A percentile compares a stretch with the other conserved stretches of the same genome.
phyloP scores from a whole-genome alignment of 2,888 invertebrate genomes.

The Agelastica alni region DNA sequence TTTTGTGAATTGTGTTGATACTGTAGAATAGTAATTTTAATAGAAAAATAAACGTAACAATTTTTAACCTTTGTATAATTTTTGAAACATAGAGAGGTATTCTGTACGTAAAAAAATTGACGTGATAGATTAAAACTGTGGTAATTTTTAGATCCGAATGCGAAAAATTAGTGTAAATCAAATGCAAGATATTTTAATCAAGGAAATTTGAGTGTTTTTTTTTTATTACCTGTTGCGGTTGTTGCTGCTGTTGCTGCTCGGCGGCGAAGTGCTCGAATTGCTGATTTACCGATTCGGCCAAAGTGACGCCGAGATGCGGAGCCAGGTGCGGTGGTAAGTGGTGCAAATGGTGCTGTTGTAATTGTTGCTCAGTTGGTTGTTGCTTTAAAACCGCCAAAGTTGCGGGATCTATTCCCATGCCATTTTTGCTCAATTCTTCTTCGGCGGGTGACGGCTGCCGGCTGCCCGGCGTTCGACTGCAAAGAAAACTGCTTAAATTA shows the following conservation, averaged over 20 bases:
- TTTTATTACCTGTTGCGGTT: conserved; percentile 44
- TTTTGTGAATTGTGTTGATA: too few species aligned
- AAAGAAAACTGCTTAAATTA: conserved; percentile 45
- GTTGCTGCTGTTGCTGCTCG: conserved; percentile 44
- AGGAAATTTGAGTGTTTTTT: too few species aligned
- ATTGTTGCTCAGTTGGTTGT: conserved; percentile 57
- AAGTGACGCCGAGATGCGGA: conserved; percentile 56
- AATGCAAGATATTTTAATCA: too few species aligned
- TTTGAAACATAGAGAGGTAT: too few species aligned
- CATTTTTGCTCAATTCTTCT: conserved; percentile 71
- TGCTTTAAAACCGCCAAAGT: conserved; percentile 59
- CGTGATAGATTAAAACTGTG: too few species aligned
- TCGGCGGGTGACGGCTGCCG: conserved; percentile 92
- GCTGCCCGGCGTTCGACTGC: conserved; percentile 86
- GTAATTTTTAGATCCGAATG: too few species aligned
- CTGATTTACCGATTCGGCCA: conserved; percentile 57
- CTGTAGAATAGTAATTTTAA: too few species aligned
- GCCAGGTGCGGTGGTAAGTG: conserved; percentile 58
- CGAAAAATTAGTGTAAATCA: too few species aligned
- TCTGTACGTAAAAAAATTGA: too few species aligned
- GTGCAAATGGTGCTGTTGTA: conserved; percentile 45
- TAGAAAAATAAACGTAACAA: too few species aligned
- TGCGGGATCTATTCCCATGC: conserved; percentile 52
- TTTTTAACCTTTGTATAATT: too few species aligned
- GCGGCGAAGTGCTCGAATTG: conserved; percentile 56